Evolutionary conservation across 92 coral and sea anemone genomes (phyloP), one percentile per base, ranked within the genome.

Genomic region (Virgularia gustaviana): DNA sequence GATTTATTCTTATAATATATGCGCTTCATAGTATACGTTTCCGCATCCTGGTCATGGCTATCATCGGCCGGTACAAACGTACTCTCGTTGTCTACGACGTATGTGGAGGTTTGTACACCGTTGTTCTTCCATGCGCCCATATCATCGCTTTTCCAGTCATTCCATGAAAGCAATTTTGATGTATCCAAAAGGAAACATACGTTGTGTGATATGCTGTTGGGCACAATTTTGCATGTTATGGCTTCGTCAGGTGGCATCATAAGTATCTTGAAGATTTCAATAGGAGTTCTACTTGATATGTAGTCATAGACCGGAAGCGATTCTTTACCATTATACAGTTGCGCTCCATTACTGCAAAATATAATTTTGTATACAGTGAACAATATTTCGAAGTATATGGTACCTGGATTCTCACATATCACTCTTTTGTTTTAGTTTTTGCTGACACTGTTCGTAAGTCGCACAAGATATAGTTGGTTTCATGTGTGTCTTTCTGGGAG

Each of bases 71-170:
- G 37, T 28, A 57, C 27, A 1, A 57, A 15, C 5, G 11, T 45
- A 32, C 67, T 45, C 9, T 60, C 67, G 16, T 12, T 3, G 36
- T 15, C 55, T 47, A 47, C 7, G 22, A 47, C 3, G n/a, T 47
- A n/a, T n/a, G n/a, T n/a, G n/a, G n/a, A n/a, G n/a, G n/a, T n/a
- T n/a, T 31, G 44, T 28, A 60, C 67, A 22, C 47, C 24, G 27
- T 60, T 60, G 41, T 60, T 60, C 25, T 32, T 33, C 67, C 67
- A 60, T 2, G 67, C 2, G n/a, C 67, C 67, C 67, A 60, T 60
- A 18, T 60, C 67, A 15, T 60, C 65, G 33, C 65, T 28, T 58
- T 58, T 58, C 31, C 34, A 25, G 65, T 58, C 65, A 29, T 58
- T 58, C 4, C 19, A 29, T 34, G 67, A 60, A 2, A 9, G 24